phyloP scores from a whole-genome alignment of 2,888 invertebrate species.

The Spisula solida region DNA sequence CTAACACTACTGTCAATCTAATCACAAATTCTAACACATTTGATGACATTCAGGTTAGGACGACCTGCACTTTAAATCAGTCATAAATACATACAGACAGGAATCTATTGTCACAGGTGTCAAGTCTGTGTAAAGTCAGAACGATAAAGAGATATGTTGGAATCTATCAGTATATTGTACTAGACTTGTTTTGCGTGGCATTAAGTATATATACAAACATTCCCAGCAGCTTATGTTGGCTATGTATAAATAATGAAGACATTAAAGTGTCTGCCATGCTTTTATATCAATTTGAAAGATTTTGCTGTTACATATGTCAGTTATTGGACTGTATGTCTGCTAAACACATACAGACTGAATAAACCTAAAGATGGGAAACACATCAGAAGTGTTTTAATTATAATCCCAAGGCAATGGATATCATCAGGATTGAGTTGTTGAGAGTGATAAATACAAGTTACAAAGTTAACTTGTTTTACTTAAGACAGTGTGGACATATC shows the following conservation, averaged over 20 bases:
- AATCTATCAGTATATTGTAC: background rate
- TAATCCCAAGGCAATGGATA: no score
- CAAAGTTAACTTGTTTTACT: no score
- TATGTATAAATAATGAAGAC: conserved; percentile 1
- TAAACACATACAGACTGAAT: background rate
- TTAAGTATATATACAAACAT: background rate
- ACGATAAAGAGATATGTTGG: background rate
- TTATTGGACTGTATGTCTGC: background rate
- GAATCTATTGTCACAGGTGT: no score
- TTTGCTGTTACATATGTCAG: background rate
- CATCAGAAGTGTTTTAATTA: no score
- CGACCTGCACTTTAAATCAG: no score
- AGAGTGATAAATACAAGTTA: no score
- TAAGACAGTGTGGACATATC: no score
- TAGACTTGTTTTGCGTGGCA: background rate
- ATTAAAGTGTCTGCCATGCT: conserved; percentile 10
- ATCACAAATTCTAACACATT: background rate
- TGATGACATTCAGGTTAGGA: background rate
- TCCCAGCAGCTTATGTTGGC: background rate
- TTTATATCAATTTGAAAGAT: conserved; percentile 7
- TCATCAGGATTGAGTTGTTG: no score
- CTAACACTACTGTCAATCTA: background rate
- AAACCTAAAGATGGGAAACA: background rate
- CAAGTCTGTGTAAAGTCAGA: background rate
- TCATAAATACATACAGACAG: no score